phyloP scores from a whole-genome alignment of 2,888 invertebrate species.

The Mantis religiosa region DNA sequence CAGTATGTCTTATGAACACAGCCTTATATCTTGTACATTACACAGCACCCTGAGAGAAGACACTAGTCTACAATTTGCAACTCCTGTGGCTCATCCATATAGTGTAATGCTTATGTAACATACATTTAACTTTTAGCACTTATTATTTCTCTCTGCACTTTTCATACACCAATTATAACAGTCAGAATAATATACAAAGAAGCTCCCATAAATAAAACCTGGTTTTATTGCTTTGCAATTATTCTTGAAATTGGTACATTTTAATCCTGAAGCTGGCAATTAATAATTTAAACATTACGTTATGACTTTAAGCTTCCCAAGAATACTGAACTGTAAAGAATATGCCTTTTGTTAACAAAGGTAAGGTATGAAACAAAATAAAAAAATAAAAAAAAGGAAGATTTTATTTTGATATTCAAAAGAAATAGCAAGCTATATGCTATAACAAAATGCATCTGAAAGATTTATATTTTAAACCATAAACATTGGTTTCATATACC shows the following conservation, averaged over 20 bases:
- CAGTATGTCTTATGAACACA: background rate
- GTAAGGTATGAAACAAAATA: too few relatives aligned
- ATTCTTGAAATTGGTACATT: background rate
- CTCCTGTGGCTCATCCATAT: background rate
- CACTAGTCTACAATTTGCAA: slow-evolving; percentile 9
- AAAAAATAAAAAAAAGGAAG: too few relatives aligned
- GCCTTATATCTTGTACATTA: slow-evolving; percentile 3
- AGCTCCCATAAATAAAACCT: background rate
- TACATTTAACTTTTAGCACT: background rate
- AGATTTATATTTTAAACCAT: background rate
- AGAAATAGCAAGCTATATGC: background rate
- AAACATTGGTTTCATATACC: background rate
- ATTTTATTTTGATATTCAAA: background rate
- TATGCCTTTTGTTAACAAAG: background rate
- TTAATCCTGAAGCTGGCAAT: background rate
- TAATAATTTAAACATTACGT: background rate
- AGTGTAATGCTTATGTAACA: background rate
- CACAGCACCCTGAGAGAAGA: slow-evolving; percentile 12
- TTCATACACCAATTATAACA: background rate
- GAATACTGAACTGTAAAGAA: background rate
- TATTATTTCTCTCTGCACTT: background rate
- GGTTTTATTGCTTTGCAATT: background rate
- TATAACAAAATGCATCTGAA: background rate
- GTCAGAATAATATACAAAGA: background rate
- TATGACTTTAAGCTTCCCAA: background rate